Percentiles rank a stretch among this genome's conserved stretches.
Conservation (phyloP, 2,797 vertebrate genomes). For the Tenualosa thibaudeaui region DNA sequence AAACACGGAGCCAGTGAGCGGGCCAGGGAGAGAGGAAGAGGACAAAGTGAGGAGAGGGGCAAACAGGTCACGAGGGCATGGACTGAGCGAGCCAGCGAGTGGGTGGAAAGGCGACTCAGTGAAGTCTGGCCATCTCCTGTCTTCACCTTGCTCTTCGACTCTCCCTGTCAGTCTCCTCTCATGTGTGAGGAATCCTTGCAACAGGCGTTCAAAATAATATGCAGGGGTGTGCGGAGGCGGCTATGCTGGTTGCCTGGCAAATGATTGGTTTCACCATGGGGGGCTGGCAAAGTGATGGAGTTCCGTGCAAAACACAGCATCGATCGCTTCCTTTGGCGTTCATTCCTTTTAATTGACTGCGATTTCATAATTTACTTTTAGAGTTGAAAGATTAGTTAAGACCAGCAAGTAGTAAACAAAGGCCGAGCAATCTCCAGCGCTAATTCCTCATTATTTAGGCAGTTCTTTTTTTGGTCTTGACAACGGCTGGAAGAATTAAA, state of each 20-base stretch:
- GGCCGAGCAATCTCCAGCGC: background rate
- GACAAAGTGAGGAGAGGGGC: background rate
- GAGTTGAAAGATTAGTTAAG: background rate
- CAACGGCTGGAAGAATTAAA: background rate
- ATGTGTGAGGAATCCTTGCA: background rate
- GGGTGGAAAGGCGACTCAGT: background rate
- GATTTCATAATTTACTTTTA: background rate
- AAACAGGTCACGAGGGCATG: background rate
- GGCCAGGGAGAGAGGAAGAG: background rate
- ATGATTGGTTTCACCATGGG: background rate
- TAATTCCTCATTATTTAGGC: background rate
- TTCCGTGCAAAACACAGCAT: background rate
- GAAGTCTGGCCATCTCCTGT: background rate
- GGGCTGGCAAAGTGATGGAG: background rate
- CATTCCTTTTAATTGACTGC: background rate
- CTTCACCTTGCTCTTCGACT: background rate
- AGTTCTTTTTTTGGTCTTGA: background rate
- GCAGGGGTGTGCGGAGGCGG: background rate
- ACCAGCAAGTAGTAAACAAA: slow-evolving; percentile 15
- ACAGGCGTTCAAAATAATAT: background rate
- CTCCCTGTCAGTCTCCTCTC: background rate
- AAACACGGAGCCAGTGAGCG: background rate
- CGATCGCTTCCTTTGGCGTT: background rate
- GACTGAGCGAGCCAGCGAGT: background rate
- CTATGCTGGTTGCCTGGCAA: background rate